phyloP scores from a whole-genome alignment of 2,797 vertebrate genomes.

The Heteromormyrus szaboi region DNA sequence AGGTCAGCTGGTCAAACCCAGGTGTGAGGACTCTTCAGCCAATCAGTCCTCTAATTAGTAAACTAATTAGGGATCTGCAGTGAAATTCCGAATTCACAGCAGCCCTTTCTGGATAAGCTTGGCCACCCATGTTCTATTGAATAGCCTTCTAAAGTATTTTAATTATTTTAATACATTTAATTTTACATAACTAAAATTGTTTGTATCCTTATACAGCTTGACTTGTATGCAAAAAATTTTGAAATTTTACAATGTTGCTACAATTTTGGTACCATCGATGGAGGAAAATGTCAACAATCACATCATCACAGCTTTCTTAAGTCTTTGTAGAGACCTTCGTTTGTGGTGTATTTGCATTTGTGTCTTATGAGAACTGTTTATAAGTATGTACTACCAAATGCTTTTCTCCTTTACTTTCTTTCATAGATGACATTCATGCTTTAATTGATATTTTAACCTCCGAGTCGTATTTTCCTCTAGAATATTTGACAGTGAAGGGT shows the following conservation, averaged over 20 bases:
- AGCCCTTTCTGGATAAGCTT: too few relatives aligned
- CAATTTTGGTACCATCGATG: neutral
- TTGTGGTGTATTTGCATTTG: neutral
- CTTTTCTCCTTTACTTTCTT: neutral
- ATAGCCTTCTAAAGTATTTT: neutral
- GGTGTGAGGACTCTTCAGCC: too few relatives aligned
- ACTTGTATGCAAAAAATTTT: neutral
- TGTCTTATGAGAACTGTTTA: neutral
- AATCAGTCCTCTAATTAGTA: too few relatives aligned
- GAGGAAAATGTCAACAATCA: neutral
- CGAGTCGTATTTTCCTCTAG: neutral
- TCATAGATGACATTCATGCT: neutral
- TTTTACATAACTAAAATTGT: neutral
- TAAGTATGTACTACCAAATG: neutral
- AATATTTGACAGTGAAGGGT: slow-evolving; percentile 1
- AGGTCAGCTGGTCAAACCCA: too few relatives aligned
- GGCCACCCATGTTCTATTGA: neutral
- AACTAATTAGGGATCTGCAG: too few relatives aligned
- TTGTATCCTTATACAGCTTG: neutral
- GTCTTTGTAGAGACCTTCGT: neutral
- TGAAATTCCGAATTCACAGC: too few relatives aligned
- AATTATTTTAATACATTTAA: neutral
- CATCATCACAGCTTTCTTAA: neutral
- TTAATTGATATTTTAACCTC: neutral
- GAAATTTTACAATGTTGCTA: neutral